A percentile compares a stretch with the other conserved stretches of the same genome.
Conservation (phyloP, 2,888 invertebrate species). For the Hydrotaea cyrtoneurina region DNA sequence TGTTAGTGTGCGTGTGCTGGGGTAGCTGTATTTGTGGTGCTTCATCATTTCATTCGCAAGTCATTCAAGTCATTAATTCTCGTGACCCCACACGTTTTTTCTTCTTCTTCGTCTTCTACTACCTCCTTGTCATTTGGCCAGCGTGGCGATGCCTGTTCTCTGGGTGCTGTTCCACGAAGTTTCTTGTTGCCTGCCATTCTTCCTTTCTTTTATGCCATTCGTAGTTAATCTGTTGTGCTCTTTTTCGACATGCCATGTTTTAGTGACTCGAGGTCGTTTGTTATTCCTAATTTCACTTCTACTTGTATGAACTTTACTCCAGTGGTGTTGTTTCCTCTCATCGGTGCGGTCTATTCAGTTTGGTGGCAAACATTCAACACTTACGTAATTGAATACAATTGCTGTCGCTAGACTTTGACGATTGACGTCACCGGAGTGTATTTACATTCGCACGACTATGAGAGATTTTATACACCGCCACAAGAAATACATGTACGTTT, state of each 20-base stretch:
- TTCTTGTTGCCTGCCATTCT: conserved; percentile 38
- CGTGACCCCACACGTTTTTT: conserved; percentile 74
- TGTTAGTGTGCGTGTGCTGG: conserved; percentile 6
- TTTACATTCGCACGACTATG: too few species aligned
- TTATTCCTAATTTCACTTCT: conserved; percentile 68
- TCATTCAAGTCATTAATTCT: conserved; percentile 79
- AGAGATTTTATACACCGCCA: too few species aligned
- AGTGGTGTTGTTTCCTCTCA: not conserved
- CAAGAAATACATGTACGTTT: too few species aligned
- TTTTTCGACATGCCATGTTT: conserved; percentile 65
- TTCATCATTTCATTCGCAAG: conserved; percentile 69
- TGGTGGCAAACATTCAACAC: not conserved
- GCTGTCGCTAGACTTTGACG: too few species aligned
- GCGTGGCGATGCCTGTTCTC: conserved; percentile 22
- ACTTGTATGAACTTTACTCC: conserved; percentile 58
- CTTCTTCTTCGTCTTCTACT: not conserved
- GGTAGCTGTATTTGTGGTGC: conserved; percentile 56
- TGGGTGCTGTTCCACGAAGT: conserved; percentile 1
- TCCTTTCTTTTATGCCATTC: conserved; percentile 43
- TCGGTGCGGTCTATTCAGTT: not conserved
- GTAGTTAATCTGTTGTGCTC: conserved; percentile 64
- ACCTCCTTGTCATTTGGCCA: not conserved
- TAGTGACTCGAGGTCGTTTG: conserved; percentile 68
- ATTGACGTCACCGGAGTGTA: too few species aligned
- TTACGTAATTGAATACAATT: too few species aligned